phyloP scores from a whole-genome alignment of 2,113 vertebrate species.

The Poeciliopsis prolifica region DNA sequence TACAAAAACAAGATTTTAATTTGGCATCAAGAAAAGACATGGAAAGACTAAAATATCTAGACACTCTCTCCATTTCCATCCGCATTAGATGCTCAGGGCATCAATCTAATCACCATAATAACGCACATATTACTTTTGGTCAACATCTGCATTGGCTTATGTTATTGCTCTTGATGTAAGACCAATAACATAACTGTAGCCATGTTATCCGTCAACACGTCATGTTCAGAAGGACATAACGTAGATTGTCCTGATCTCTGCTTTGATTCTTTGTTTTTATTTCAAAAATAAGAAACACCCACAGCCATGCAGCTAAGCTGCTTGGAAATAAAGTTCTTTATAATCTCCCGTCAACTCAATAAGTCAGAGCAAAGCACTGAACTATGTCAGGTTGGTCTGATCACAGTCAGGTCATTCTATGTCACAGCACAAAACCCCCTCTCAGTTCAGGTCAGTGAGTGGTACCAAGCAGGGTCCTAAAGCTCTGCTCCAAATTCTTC shows the following conservation, averaged over 20 bases:
- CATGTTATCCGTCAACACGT: background rate
- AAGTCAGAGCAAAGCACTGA: background rate
- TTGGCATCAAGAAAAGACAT: background rate
- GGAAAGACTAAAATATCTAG: background rate
- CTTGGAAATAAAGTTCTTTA: slow-evolving; percentile 8
- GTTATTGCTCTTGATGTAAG: background rate
- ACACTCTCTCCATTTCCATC: background rate
- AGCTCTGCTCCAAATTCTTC: background rate
- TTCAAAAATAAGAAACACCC: background rate
- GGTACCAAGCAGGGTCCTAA: background rate
- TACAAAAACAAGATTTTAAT: background rate
- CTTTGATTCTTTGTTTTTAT: slow-evolving; percentile 6
- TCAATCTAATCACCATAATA: background rate
- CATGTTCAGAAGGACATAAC: background rate
- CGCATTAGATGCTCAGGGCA: background rate
- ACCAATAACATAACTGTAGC: background rate
- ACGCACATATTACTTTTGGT: background rate
- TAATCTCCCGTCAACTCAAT: slow-evolving; percentile 32
- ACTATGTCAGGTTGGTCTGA: slow-evolving; percentile 20
- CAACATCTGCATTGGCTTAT: background rate
- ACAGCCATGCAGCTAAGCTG: background rate
- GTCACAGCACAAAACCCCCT: background rate
- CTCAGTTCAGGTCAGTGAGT: background rate
- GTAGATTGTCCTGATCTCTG: background rate
- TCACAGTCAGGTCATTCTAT: background rate